phyloP scores from a whole-genome alignment of 1,140 invertebrate species.

The Meteorus sp. region DNA sequence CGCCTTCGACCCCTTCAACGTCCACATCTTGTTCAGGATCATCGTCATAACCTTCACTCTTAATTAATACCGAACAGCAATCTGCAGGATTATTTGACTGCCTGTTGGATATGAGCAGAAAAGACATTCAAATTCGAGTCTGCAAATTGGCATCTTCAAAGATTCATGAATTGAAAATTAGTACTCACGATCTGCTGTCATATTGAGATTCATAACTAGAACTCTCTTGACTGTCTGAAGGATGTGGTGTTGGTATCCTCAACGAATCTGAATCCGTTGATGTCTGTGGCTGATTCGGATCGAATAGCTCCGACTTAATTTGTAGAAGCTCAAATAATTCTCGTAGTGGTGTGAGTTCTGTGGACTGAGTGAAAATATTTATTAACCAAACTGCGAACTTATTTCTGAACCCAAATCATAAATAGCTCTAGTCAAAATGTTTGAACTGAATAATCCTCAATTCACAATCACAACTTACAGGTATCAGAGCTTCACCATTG shows the following conservation, averaged over 20 bases:
- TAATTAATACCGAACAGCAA: slow-evolving; percentile 56
- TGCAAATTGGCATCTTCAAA: too few relatives aligned
- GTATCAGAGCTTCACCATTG: slow-evolving; percentile 79
- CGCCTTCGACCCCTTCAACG: slow-evolving; percentile 59
- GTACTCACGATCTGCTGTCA: slow-evolving; percentile 61
- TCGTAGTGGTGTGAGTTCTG: slow-evolving; percentile 77
- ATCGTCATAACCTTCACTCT: slow-evolving; percentile 61
- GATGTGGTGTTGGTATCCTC: slow-evolving; percentile 54
- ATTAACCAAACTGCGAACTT: too few relatives aligned
- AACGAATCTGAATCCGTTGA: slow-evolving; percentile 52
- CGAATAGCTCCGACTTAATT: slow-evolving; percentile 75
- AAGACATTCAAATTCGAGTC: too few relatives aligned
- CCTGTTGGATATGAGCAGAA: slow-evolving; percentile 36
- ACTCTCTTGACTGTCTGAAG: slow-evolving; percentile 62
- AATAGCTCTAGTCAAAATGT: not conserved
- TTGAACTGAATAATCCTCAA: not conserved
- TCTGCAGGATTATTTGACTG: slow-evolving; percentile 57
- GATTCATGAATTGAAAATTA: too few relatives aligned
- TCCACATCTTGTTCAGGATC: slow-evolving; percentile 59
- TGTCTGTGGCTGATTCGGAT: slow-evolving; percentile 50
- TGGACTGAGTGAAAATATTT: too few relatives aligned
- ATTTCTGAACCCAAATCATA: not conserved
- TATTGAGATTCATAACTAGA: slow-evolving; percentile 65
- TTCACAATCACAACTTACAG: slow-evolving; percentile 57
- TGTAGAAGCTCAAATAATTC: slow-evolving; percentile 79